phyloP scores from a whole-genome alignment of 2,888 invertebrate genomes.

The Pelosia muscerda region DNA sequence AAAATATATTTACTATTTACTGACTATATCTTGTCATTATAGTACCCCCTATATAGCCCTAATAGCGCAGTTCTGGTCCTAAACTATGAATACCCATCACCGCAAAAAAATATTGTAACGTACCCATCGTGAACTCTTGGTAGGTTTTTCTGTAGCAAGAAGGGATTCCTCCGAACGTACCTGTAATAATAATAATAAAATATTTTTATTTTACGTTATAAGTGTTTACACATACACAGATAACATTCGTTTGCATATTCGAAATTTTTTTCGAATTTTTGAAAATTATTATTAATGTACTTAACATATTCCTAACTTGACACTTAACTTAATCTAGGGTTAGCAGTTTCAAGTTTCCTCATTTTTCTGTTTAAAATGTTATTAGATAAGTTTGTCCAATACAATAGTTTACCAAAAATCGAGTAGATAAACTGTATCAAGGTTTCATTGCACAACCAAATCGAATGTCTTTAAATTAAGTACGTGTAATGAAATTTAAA shows the following conservation, averaged over 20 bases:
- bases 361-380: not conserved
- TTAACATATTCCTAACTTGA: not conserved
- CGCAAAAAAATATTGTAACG: constrained; percentile 62
- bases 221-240: not conserved
- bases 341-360: not conserved
- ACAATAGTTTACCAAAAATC: not conserved
- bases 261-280: not conserved
- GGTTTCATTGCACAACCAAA: constrained; percentile 2
- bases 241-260: not conserved
- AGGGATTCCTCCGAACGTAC: constrained; percentile 86
- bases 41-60: not conserved
- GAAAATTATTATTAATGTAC: too few relatives aligned
- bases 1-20: too few relatives aligned
- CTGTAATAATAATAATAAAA: constrained; percentile 63
- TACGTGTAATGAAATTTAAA: not conserved
- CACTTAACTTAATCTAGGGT: not conserved
- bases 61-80: not conserved
- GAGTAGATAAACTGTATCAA: constrained; percentile 6
- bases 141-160: constrained; percentile 74
- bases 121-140: constrained; percentile 82
- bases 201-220: not conserved
- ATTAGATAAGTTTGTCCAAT: not conserved
- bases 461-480: not conserved
- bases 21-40: too few relatives aligned
- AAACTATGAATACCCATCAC: constrained; percentile 60